Percentiles rank a stretch among this genome's conserved stretches.
Conservation (phyloP, 2,113 vertebrate genomes). For the Zeus faber region DNA sequence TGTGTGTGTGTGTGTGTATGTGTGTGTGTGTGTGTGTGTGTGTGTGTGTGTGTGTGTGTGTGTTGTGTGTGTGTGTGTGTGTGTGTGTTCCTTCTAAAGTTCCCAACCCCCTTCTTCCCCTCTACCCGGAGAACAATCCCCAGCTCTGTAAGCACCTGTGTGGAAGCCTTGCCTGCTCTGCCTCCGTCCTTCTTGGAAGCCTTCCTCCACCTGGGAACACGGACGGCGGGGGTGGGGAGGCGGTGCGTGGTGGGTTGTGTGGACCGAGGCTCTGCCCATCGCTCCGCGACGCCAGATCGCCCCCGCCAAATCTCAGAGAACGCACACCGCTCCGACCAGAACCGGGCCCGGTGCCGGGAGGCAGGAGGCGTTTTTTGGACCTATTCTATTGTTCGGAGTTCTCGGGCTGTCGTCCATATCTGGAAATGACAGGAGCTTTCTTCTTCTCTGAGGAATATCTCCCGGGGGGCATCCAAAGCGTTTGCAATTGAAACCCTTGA, state of each 20-base stretch:
- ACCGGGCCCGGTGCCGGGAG: no score
- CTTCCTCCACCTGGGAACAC: not conserved
- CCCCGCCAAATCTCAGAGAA: no score
- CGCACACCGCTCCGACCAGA: no score
- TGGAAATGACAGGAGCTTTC: conserved; percentile 9
- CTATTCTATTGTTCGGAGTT: no score
- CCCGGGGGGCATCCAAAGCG: not conserved
- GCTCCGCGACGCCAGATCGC: no score
- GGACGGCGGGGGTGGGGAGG: not conserved
- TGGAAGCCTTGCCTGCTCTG: conserved; percentile 24
- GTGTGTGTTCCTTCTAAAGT: conserved; percentile 6
- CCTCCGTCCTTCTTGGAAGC: conserved; percentile 13
- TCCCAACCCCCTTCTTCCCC: conserved; percentile 12
- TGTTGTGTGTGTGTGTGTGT: no score
- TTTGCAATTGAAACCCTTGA: conserved; percentile 7
- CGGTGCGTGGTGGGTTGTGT: not conserved
- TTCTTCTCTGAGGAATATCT: not conserved
- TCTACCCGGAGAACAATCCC: conserved; percentile 47
- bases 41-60: conserved; percentile 5
- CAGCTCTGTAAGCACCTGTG: conserved; percentile 62
- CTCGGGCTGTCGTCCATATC: no score
- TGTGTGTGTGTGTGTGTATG: conserved; percentile 14
- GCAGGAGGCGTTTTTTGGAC: no score
- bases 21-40: not conserved
- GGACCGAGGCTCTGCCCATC: no score